Percentiles rank a stretch among this genome's conserved stretches.
phyloP scores from a whole-genome alignment of 2,888 invertebrate species.

The Limnephilus auricula region DNA sequence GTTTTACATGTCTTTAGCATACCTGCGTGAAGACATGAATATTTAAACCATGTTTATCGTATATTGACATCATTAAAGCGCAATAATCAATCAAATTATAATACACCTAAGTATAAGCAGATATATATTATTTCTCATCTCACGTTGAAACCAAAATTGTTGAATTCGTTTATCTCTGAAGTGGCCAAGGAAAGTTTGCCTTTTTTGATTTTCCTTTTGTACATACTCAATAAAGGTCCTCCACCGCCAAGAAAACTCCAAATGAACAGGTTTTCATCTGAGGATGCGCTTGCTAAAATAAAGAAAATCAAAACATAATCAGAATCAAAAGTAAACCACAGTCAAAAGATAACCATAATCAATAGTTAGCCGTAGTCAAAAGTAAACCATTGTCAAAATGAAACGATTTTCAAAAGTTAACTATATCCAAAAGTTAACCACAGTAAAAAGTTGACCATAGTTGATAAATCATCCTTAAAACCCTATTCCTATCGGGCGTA shows the following conservation, averaged over 20 bases:
- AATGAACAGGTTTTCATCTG: slow-evolving; percentile 74
- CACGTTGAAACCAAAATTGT: slow-evolving; percentile 60
- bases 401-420: too few relatives aligned
- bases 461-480: too few relatives aligned
- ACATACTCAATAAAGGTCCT: slow-evolving; percentile 59
- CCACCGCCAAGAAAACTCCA: slow-evolving; percentile 73
- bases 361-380: too few relatives aligned
- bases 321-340: too few relatives aligned
- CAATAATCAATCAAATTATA: neutral
- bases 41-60: neutral
- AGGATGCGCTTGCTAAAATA: slow-evolving; percentile 74
- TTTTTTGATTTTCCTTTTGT: slow-evolving; percentile 61
- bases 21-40: neutral
- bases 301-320: slow-evolving; percentile 10
- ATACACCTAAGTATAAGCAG: neutral
- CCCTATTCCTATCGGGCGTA: too few relatives aligned
- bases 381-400: too few relatives aligned
- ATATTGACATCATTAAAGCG: neutral
- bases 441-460: too few relatives aligned
- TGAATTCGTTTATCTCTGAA: slow-evolving; percentile 61
- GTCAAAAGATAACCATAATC: too few relatives aligned
- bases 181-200: slow-evolving; percentile 27
- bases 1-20: neutral
- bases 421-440: too few relatives aligned
- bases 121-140: slow-evolving; percentile 35